These are phyloP conservation scores for Erebia aethiops DNA, from an alignment of 2,888 invertebrate genomes.

Conservation along the genomic window DNA sequence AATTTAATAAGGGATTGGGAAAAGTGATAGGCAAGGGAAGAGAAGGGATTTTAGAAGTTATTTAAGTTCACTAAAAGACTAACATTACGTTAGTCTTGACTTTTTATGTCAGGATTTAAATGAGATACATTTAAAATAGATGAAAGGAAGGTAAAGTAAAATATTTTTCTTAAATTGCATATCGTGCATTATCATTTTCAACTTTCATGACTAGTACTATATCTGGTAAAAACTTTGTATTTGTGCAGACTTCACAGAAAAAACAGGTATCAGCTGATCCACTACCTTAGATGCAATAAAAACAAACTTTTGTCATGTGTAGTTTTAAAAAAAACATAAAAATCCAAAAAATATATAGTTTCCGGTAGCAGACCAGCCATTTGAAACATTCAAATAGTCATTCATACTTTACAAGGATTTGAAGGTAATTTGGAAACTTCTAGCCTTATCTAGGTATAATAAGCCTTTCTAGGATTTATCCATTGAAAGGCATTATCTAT, in stretches of 20 bases:
- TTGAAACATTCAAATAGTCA: constrained; percentile 81
- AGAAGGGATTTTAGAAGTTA: too few relatives aligned
- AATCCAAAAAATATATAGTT: constrained; percentile 35
- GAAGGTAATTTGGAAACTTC: constrained; percentile 69
- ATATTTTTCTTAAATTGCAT: background rate
- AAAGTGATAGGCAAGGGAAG: too few relatives aligned
- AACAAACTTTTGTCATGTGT: constrained; percentile 26
- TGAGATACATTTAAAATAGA: too few relatives aligned
- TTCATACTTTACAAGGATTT: constrained; percentile 62
- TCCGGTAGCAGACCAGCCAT: constrained; percentile 68
- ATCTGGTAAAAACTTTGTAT: background rate
- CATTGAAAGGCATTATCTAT: constrained; percentile 49
- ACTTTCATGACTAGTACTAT: background rate
- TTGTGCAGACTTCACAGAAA: constrained; percentile 22
- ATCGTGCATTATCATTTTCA: background rate
- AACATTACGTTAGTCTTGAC: too few relatives aligned
- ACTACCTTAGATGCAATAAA: constrained; percentile 35
- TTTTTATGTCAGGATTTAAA: too few relatives aligned
- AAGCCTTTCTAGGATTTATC: constrained; percentile 46
- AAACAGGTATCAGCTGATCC: constrained; percentile 38
- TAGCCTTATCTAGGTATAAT: constrained; percentile 58
- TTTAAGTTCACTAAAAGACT: too few relatives aligned
- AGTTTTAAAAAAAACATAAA: constrained; percentile 23
- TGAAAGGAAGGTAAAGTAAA: too few relatives aligned
- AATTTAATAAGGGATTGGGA: too few relatives aligned